Evolutionary conservation across 2,888 invertebrate genomes (phyloP).

Genomic region (Drosophila subquinaria): DNA sequence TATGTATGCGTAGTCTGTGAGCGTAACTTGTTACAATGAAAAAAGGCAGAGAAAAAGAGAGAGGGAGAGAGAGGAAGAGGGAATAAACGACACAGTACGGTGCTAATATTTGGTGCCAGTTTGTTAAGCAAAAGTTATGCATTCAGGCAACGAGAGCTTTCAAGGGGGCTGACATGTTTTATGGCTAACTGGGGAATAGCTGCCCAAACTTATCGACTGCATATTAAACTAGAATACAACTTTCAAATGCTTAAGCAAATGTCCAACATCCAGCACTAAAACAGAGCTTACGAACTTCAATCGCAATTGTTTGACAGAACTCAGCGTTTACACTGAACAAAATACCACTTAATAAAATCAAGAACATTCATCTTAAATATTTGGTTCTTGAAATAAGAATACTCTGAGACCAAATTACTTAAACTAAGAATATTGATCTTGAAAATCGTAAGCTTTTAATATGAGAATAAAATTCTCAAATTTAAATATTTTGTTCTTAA

Average conservation of each 20-base stretch:
- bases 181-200: slow-evolving; percentile 57
- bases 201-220: slow-evolving; percentile 35
- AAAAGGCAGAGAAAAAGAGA: neutral
- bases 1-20: neutral
- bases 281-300: slow-evolving; percentile 8
- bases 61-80: neutral
- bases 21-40: slow-evolving; percentile 11
- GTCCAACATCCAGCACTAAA: neutral
- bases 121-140: slow-evolving; percentile 49
- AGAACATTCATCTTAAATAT: too few species aligned
- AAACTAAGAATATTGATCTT: too few species aligned
- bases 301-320: slow-evolving; percentile 6
- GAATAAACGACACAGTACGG: neutral
- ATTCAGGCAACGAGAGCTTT: slow-evolving; percentile 24
- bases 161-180: slow-evolving; percentile 31
- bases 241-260: slow-evolving; percentile 9
- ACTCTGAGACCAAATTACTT: too few species aligned
- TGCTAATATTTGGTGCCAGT: slow-evolving; percentile 38
- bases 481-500: too few species aligned
- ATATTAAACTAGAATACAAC: slow-evolving; percentile 31
- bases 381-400: too few species aligned
- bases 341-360: too few species aligned
- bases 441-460: too few species aligned
- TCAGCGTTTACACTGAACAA: neutral
- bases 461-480: too few species aligned